Conservation (phyloP, 2,888 invertebrate genomes). For the Bruchidius siliquastri region DNA sequence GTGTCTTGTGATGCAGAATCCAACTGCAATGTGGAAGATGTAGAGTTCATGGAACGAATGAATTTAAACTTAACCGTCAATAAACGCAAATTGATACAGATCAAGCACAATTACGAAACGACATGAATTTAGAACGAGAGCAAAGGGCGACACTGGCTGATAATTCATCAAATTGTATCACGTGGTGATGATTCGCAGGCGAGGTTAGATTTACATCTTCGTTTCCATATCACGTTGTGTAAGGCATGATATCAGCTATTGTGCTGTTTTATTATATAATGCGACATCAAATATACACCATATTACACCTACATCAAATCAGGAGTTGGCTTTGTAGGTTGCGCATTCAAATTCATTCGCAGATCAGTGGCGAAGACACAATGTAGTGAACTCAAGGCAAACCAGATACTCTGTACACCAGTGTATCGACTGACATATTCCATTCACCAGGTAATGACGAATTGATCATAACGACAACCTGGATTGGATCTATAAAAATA, state of each 20-base stretch:
- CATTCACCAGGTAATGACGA: neutral
- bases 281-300: neutral
- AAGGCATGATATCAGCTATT: neutral
- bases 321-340: neutral
- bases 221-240: neutral
- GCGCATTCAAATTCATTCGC: neutral
- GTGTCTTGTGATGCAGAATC: neutral
- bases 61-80: neutral
- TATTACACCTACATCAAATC: neutral
- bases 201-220: neutral
- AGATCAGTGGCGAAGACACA: neutral
- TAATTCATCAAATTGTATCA: neutral
- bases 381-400: neutral
- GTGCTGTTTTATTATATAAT: neutral
- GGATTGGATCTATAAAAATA: no score
- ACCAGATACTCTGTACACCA: neutral
- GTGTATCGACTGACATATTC: neutral
- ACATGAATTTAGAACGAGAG: neutral
- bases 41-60: neutral
- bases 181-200: neutral
- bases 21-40: neutral
- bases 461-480: neutral
- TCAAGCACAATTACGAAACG: neutral
- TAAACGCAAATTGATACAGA: neutral
- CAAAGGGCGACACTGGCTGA: neutral